A percentile compares a stretch with the other conserved stretches of the same genome.
These are phyloP conservation scores for Squalus acanthias DNA, from an alignment of 2,797 vertebrate species.

Conservation along the genomic window DNA sequence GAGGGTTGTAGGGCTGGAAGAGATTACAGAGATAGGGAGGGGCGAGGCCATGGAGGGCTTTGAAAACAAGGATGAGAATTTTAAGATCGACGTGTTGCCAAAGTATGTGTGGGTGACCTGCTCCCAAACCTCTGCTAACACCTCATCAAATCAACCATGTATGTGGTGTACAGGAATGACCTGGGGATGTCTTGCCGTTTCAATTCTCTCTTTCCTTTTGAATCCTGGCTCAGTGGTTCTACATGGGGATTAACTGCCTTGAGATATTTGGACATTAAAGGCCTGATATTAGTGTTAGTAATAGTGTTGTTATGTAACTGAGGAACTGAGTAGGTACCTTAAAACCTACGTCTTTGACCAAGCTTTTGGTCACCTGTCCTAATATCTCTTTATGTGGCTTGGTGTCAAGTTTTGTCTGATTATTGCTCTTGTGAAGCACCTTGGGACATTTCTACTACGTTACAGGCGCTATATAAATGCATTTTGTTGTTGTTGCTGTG, in stretches of 20 bases:
- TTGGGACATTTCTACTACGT: background rate
- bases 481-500: background rate
- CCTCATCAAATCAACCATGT: background rate
- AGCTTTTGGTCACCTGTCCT: background rate
- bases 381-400: background rate
- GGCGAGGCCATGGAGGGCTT: background rate
- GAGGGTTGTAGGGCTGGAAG: no score
- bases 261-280: background rate
- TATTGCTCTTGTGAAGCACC: background rate
- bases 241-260: background rate
- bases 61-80: background rate
- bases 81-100: background rate
- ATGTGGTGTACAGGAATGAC: background rate
- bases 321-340: background rate
- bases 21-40: background rate
- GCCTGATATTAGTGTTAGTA: background rate
- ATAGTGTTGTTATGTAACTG: background rate
- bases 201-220: background rate
- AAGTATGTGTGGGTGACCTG: background rate
- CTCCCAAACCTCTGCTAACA: background rate
- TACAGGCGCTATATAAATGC: background rate
- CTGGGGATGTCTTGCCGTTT: background rate
- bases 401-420: background rate
- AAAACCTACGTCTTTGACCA: background rate
- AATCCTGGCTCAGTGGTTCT: background rate